Evolutionary conservation across 2,797 vertebrate species (phyloP).

Genomic region (Anas bernieri): DNA sequence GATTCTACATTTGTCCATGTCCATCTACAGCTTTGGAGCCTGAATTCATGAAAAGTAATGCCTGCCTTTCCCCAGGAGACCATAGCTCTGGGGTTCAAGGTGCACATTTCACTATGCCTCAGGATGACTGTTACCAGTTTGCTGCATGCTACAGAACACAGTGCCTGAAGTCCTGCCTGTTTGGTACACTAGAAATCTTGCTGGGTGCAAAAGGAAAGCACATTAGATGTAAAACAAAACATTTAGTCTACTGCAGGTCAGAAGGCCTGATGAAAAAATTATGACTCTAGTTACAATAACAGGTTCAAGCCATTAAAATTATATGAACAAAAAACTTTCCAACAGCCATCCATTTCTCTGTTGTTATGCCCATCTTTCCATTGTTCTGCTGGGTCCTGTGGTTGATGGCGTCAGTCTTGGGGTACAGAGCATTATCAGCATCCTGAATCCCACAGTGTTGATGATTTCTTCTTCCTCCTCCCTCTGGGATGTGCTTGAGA

Average conservation of each 20-base stretch:
- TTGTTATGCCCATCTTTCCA: not conserved
- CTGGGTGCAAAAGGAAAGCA: not conserved
- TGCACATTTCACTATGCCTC: not conserved
- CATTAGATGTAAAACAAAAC: not conserved
- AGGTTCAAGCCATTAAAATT: not conserved
- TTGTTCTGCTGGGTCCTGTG: not conserved
- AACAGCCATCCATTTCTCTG: not conserved
- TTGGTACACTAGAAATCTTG: not conserved
- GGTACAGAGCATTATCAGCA: not conserved
- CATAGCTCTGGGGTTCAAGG: not conserved
- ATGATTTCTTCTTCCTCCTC: not conserved
- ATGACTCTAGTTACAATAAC: not conserved
- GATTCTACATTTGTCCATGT: not conserved
- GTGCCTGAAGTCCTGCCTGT: not conserved
- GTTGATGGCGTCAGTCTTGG: not conserved
- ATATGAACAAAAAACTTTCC: not conserved
- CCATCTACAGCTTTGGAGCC: not conserved
- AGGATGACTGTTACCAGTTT: not conserved
- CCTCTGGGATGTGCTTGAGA: not conserved
- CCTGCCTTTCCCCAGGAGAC: not conserved
- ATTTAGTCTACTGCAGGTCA: not conserved
- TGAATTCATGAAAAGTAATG: not conserved
- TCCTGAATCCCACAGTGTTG: fast-evolving
- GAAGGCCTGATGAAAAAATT: not conserved
- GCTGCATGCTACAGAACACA: not conserved